Conservation (phyloP, 2,113 vertebrate species). For the Chlamydotis undulata region DNA sequence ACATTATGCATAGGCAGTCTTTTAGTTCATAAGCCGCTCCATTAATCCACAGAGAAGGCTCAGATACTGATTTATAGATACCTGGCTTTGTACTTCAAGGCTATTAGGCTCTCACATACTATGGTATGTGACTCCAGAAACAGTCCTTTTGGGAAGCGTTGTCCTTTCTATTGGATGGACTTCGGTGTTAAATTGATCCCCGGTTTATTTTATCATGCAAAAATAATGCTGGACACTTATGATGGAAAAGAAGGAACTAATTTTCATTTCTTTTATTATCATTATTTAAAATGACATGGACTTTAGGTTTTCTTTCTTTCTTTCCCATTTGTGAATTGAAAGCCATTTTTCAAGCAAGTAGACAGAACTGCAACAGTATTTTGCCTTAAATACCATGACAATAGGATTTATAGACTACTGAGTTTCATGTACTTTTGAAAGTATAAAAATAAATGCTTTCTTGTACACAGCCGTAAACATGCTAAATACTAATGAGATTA, state of each 20-base stretch:
- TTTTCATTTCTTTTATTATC: background rate
- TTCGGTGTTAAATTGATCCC: background rate
- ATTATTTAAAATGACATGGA: background rate
- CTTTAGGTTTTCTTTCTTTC: background rate
- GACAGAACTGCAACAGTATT: background rate
- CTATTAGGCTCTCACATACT: background rate
- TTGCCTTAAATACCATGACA: background rate
- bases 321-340: background rate
- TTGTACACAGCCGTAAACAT: slow-evolving; percentile 10
- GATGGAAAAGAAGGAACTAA: background rate
- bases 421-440: background rate
- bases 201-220: background rate
- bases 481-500: slow-evolving; percentile 58
- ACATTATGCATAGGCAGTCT: background rate
- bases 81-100: background rate
- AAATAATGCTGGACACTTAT: background rate
- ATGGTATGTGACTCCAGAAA: background rate
- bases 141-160: background rate
- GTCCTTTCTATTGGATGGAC: background rate
- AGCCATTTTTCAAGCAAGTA: background rate
- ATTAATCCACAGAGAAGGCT: background rate
- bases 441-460: background rate
- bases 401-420: background rate
- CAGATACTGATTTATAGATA: background rate
- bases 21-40: background rate